Percentiles rank a stretch among this genome's conserved stretches.
phyloP scores from a whole-genome alignment of 2,797 vertebrate genomes.

The Otus scops region DNA sequence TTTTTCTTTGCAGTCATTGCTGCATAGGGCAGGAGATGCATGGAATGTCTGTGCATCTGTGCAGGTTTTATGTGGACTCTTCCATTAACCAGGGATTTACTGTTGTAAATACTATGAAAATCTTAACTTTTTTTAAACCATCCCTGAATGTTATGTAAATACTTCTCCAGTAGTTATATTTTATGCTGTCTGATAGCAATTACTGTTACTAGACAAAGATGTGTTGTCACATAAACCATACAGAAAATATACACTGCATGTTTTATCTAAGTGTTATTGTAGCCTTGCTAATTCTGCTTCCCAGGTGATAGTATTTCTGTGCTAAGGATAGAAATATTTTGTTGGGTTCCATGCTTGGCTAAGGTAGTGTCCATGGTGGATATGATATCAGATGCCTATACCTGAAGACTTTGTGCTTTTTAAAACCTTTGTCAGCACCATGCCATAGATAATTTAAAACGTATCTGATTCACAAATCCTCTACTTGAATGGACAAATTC shows the following conservation, averaged over 20 bases:
- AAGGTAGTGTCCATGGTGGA: background rate
- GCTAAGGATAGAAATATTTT: background rate
- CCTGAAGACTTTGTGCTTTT: background rate
- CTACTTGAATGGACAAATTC: background rate
- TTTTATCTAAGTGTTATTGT: background rate
- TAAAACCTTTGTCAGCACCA: background rate
- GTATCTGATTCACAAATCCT: background rate
- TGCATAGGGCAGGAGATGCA: background rate
- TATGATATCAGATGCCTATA: background rate
- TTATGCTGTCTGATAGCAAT: background rate
- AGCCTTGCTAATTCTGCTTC: background rate
- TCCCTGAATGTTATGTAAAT: background rate
- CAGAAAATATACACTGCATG: background rate
- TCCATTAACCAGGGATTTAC: background rate
- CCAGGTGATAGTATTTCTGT: background rate
- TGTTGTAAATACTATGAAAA: background rate
- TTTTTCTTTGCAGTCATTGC: background rate
- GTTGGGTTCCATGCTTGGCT: background rate
- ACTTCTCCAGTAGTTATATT: background rate
- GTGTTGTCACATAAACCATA: background rate
- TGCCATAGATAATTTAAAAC: background rate
- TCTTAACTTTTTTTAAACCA: background rate
- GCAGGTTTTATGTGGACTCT: background rate
- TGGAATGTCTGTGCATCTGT: background rate
- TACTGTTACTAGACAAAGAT: background rate